These are phyloP conservation scores for Tetropium fuscum DNA, from an alignment of 2,888 invertebrate species.

Conservation along the genomic window DNA sequence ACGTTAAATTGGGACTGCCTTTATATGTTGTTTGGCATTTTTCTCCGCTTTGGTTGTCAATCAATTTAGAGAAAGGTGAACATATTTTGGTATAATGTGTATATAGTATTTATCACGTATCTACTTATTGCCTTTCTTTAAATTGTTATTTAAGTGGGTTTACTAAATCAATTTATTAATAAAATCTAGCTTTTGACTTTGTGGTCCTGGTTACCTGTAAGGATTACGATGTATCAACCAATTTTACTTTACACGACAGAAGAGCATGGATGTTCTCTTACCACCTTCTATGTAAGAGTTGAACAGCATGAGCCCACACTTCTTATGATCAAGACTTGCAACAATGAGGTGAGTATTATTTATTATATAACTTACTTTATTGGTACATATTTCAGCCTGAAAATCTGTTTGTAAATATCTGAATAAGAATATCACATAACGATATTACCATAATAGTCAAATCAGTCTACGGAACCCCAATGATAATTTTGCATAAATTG, in stretches of 20 bases:
- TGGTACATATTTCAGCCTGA: too few species aligned
- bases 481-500: too few species aligned
- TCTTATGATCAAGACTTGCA: constrained; percentile 95
- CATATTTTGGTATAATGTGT: too few species aligned
- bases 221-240: constrained; percentile 97
- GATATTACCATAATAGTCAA: too few species aligned
- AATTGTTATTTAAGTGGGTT: too few species aligned
- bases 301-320: constrained; percentile 95
- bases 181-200: constrained; percentile 85
- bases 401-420: too few species aligned
- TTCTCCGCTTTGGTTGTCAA: constrained; percentile 12
- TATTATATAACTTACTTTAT: background rate
- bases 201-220: constrained; percentile 96
- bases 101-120: too few species aligned
- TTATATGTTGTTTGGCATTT: constrained; percentile 3
- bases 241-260: constrained; percentile 94
- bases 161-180: constrained; percentile 15
- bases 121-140: constrained; percentile 18
- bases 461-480: too few species aligned
- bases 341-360: constrained; percentile 82
- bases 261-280: constrained; percentile 96
- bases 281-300: constrained; percentile 92
- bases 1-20: constrained; percentile 3
- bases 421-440: too few species aligned
- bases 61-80: constrained; percentile 16